Evolutionary conservation across 1,140 invertebrate genomes (phyloP).

Genomic region (Apis cerana): DNA sequence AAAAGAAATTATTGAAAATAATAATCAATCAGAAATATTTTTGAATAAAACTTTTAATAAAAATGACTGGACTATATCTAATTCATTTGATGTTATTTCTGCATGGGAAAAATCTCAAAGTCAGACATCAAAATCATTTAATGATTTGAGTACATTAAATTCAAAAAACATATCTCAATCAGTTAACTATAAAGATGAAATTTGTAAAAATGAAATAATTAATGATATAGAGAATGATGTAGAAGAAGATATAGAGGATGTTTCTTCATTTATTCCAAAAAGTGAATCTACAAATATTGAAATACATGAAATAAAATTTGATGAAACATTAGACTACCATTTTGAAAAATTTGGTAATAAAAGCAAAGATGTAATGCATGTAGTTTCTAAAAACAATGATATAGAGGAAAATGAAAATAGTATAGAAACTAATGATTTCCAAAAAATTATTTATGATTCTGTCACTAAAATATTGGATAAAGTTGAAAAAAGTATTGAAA

Average conservation of each 20-base stretch:
- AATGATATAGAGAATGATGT: slow-evolving; percentile 26
- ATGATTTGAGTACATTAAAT: slow-evolving; percentile 20
- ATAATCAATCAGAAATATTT: slow-evolving; percentile 21
- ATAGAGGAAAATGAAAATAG: slow-evolving; percentile 35
- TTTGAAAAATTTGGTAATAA: slow-evolving; percentile 56
- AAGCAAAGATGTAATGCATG: slow-evolving; percentile 68
- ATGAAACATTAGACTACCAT: slow-evolving; percentile 35
- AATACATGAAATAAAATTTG: slow-evolving; percentile 37
- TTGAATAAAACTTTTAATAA: slow-evolving; percentile 39
- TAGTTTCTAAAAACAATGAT: slow-evolving; percentile 64
- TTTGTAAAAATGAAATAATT: slow-evolving; percentile 6
- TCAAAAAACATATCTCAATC: slow-evolving; percentile 4
- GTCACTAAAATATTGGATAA: slow-evolving; percentile 54
- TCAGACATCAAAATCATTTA: slow-evolving; percentile 15
- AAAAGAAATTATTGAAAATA: neutral
- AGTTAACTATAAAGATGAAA: slow-evolving; percentile 8
- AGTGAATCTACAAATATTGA: slow-evolving; percentile 70
- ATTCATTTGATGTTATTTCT: slow-evolving; percentile 64
- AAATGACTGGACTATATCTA: slow-evolving; percentile 67
- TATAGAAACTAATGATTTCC: slow-evolving; percentile 35
- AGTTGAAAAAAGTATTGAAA: slow-evolving; percentile 46
- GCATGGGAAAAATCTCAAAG: slow-evolving; percentile 26
- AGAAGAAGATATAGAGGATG: slow-evolving; percentile 58
- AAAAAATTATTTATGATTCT: slow-evolving; percentile 46
- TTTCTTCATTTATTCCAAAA: slow-evolving; percentile 65